These are phyloP conservation scores for Meteorus sp. DNA, from an alignment of 1,140 invertebrate genomes.

Conservation along the genomic window DNA sequence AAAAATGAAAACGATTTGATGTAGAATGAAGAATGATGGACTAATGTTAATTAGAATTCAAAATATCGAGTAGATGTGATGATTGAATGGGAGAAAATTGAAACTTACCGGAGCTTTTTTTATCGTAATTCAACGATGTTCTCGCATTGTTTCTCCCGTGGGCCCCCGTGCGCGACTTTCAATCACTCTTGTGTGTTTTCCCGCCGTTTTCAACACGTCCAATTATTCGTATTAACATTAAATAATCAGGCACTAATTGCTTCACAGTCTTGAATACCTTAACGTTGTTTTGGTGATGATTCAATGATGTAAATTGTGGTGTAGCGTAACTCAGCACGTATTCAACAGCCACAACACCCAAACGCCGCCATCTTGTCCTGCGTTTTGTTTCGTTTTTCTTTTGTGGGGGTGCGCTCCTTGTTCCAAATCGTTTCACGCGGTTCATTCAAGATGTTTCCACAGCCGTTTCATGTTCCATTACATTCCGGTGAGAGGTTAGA, in stretches of 20 bases:
- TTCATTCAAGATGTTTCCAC: conserved; percentile 22
- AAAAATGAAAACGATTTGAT: too few relatives aligned
- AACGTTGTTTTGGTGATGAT: neutral
- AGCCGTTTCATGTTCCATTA: neutral
- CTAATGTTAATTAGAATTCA: neutral
- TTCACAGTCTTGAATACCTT: neutral
- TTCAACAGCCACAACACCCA: conserved; percentile 51
- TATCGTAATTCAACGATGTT: neutral
- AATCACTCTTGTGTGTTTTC: neutral
- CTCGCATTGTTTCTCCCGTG: neutral
- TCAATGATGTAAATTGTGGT: conserved; percentile 25
- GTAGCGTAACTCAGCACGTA: conserved; percentile 30
- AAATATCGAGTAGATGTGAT: neutral
- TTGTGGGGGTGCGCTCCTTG: conserved; percentile 45
- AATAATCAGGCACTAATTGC: neutral
- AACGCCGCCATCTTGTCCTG: conserved; percentile 51
- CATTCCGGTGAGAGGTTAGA: too few relatives aligned
- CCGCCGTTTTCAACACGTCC: neutral
- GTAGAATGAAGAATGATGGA: too few relatives aligned
- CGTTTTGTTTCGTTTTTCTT: conserved; percentile 46
- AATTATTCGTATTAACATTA: neutral
- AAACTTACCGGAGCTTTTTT: neutral
- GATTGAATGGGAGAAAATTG: neutral
- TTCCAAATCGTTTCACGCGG: conserved; percentile 34
- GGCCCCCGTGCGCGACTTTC: neutral